Evolutionary conservation across 1,140 invertebrate genomes (phyloP).

Genomic region (Aricia agestis): DNA sequence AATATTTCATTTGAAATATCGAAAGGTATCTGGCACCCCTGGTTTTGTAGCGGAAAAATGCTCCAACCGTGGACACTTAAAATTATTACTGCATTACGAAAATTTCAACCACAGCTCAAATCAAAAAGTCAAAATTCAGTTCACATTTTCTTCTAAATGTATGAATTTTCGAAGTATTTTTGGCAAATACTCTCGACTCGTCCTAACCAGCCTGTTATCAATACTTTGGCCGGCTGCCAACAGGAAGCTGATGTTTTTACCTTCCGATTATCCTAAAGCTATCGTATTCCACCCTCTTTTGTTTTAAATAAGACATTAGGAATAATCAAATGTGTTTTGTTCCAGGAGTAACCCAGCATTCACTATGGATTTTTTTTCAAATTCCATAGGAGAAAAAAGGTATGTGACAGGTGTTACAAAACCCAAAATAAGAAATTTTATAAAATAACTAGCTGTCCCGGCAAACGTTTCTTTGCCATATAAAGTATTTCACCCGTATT

Average conservation of each 20-base stretch:
- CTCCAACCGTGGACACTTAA: not conserved
- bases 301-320: conserved; percentile 13
- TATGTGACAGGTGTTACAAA: not conserved
- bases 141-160: conserved; percentile 10
- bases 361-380: not conserved
- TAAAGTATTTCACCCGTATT: no score
- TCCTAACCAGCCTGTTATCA: conserved; percentile 15
- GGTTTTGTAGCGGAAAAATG: not conserved
- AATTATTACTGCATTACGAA: not conserved
- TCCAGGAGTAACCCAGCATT: not conserved
- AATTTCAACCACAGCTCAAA: not conserved
- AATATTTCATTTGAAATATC: no score
- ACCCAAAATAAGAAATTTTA: no score
- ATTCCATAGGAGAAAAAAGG: not conserved
- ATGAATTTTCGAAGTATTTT: conserved; percentile 15
- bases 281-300: conserved; percentile 16
- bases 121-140: not conserved
- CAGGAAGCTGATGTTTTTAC: conserved; percentile 19
- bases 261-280: conserved; percentile 14
- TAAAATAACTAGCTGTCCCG: no score
- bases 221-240: conserved; percentile 16
- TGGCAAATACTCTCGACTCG: conserved; percentile 6
- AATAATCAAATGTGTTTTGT: conserved; percentile 1
- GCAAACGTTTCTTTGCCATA: no score
- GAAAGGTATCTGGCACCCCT: not conserved